Conservation (phyloP, 2,888 invertebrate genomes). For the Eurois occulta region DNA sequence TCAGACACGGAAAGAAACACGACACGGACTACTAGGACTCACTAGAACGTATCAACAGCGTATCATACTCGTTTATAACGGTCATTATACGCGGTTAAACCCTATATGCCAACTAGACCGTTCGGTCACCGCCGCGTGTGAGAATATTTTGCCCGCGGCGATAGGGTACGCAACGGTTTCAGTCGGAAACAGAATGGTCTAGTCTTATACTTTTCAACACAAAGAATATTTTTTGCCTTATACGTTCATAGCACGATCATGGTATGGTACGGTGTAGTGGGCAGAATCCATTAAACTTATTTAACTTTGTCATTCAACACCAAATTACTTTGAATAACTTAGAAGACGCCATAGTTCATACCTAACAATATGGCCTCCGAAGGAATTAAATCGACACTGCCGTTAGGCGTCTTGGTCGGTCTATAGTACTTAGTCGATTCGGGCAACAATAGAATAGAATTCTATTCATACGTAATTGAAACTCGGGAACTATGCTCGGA, state of each 20-base stretch:
- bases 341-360: not conserved
- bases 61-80: too few relatives aligned
- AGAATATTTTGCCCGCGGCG: too few relatives aligned
- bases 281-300: not conserved
- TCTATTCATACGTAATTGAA: slow-evolving; percentile 40
- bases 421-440: not conserved
- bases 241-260: not conserved
- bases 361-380: not conserved
- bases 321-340: not conserved
- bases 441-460: slow-evolving; percentile 10
- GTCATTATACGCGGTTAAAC: not conserved
- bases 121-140: too few relatives aligned
- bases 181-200: not conserved
- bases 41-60: too few relatives aligned
- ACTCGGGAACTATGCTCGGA: slow-evolving; percentile 11
- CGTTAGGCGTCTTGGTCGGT: not conserved
- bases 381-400: slow-evolving; percentile 10
- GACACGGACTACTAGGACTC: too few relatives aligned
- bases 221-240: too few relatives aligned
- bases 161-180: too few relatives aligned
- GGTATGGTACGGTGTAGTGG: not conserved
- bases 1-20: too few relatives aligned
- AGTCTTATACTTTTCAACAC: not conserved
- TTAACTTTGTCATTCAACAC: not conserved
- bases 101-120: too few relatives aligned